Evolutionary conservation across 2,113 vertebrate species (phyloP).

Genomic region (Actenoides lindsayi): DNA sequence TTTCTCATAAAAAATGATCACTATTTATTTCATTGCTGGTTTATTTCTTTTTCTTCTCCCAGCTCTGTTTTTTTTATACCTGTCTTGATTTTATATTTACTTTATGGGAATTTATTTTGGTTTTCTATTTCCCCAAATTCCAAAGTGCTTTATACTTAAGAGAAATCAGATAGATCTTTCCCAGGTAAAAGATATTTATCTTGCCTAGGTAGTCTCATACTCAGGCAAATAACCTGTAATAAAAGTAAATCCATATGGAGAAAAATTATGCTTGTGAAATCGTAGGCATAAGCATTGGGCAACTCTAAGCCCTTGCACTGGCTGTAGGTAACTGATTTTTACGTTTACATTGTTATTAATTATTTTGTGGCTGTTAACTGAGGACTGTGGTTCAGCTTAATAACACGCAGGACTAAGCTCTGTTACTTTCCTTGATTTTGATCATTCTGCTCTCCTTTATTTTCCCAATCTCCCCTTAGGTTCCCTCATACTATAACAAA

Average conservation of each 20-base stretch:
- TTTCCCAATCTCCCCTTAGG: background rate
- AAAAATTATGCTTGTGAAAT: background rate
- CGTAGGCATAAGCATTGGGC: background rate
- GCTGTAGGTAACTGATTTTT: background rate
- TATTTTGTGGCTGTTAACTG: background rate
- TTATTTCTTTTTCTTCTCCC: constrained; percentile 38
- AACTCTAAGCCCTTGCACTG: background rate
- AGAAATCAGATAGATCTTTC: background rate
- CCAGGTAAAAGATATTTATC: constrained; percentile 1
- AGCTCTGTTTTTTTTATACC: background rate
- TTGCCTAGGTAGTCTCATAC: background rate
- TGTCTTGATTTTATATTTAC: constrained; percentile 14
- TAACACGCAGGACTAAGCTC: background rate
- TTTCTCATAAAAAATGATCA: background rate
- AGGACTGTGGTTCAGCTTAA: background rate
- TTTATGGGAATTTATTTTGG: constrained; percentile 37
- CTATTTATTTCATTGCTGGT: constrained; percentile 19
- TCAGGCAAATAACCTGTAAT: background rate
- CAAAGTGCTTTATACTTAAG: background rate
- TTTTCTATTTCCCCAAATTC: constrained; percentile 25
- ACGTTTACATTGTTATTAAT: background rate
- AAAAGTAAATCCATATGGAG: background rate
- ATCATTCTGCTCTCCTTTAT: background rate
- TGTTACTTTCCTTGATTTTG: background rate
- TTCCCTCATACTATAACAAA: background rate